phyloP scores from a whole-genome alignment of 35 echinoderm and acorn worm species.

The Hemicentrotus pulcherrimus region DNA sequence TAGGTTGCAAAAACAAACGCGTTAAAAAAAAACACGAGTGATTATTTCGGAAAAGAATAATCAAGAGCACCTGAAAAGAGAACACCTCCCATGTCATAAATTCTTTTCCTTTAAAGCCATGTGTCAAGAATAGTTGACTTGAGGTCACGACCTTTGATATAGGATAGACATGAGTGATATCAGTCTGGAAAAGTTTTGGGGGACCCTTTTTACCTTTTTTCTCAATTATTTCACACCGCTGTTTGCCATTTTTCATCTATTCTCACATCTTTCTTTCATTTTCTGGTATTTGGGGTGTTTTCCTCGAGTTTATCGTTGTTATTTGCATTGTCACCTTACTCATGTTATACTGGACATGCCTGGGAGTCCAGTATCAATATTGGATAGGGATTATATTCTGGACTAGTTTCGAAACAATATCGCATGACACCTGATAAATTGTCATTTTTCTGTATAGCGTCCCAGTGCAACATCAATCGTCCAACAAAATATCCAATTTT shows the following conservation, averaged over 20 bases:
- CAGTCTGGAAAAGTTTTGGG: background rate
- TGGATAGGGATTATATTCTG: background rate
- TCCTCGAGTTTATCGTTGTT: background rate
- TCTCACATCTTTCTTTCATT: background rate
- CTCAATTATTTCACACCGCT: background rate
- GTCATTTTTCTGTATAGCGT: background rate
- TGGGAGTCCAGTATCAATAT: background rate
- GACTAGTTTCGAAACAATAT: slow-evolving; percentile 4
- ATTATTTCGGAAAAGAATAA: background rate
- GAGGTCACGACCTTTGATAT: background rate
- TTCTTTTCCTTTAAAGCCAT: background rate
- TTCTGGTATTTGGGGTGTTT: background rate
- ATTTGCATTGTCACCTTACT: background rate
- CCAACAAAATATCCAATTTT: too few relatives aligned
- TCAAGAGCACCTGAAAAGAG: background rate
- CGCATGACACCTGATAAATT: background rate
- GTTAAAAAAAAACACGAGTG: background rate
- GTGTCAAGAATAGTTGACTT: background rate
- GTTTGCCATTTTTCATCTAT: background rate
- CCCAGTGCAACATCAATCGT: too few relatives aligned
- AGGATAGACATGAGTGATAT: background rate
- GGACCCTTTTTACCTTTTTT: background rate
- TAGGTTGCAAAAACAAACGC: background rate
- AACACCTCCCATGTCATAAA: background rate
- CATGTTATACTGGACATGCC: background rate